Percentiles rank a stretch among this genome's conserved stretches.
phyloP scores from a whole-genome alignment of 2,113 vertebrate genomes.

The Syngnathoides biaculeatus region DNA sequence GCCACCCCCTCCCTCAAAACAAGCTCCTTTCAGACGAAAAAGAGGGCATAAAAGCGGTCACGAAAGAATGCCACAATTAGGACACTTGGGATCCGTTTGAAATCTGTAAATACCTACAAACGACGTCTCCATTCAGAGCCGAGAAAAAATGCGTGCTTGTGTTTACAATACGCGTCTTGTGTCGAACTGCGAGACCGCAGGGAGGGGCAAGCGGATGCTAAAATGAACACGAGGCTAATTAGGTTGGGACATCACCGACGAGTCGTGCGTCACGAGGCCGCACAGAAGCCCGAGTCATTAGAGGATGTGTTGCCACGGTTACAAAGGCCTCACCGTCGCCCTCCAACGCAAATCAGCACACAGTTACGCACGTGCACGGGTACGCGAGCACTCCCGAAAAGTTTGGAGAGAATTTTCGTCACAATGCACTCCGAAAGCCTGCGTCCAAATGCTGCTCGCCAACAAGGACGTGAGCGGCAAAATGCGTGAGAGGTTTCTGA shows the following conservation, averaged over 20 bases:
- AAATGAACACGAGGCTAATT: slow-evolving; percentile 3
- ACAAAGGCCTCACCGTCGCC: background rate
- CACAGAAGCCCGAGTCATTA: slow-evolving; percentile 1
- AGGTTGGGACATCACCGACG: background rate
- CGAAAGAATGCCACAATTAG: background rate
- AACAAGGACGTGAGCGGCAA: too few species aligned
- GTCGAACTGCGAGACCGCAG: background rate
- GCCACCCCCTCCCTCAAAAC: background rate
- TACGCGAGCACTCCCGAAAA: background rate
- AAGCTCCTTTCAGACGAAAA: background rate
- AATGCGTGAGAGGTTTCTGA: too few species aligned
- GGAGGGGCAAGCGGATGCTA: background rate
- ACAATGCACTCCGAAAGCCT: too few species aligned
- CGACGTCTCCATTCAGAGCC: background rate
- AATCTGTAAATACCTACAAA: background rate
- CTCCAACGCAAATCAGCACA: background rate
- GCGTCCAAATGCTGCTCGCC: too few species aligned
- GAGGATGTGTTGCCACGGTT: background rate
- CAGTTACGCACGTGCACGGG: background rate
- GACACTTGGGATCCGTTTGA: background rate
- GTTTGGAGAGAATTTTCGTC: too few species aligned
- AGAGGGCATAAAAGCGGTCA: background rate
- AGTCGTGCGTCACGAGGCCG: background rate
- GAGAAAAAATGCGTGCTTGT: background rate
- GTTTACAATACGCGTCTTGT: background rate